Percentiles rank a stretch among this genome's conserved stretches.
Evolutionary conservation across 2,888 invertebrate genomes (phyloP).

Genomic region (Argyresthia goedartella): DNA sequence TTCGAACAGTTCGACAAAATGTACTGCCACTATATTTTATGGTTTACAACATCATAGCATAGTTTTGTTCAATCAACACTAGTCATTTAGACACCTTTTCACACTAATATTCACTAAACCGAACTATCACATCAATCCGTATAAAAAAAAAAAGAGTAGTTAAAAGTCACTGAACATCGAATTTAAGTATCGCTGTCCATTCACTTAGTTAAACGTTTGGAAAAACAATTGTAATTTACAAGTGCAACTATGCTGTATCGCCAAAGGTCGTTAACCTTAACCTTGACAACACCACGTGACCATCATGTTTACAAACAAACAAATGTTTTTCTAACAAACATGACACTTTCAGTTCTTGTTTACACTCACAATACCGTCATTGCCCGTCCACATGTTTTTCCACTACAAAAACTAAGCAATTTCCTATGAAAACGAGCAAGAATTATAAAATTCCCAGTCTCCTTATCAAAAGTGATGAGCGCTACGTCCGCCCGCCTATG

Average conservation of each 20-base stretch:
- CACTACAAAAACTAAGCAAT: conserved; percentile 4
- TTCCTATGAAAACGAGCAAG: background rate
- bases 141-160: background rate
- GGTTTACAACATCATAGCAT: too few relatives aligned
- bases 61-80: too few relatives aligned
- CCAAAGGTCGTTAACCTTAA: conserved; percentile 15
- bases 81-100: background rate
- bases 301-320: conserved; percentile 15
- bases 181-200: background rate
- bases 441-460: background rate
- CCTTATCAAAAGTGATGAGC: conserved; percentile 1
- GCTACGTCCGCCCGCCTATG: conserved; percentile 10
- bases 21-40: background rate
- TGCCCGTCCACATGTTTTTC: too few relatives aligned
- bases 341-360: background rate
- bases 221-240: background rate
- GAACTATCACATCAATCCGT: background rate
- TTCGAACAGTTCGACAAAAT: background rate
- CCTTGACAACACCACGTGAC: conserved; percentile 20
- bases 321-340: background rate
- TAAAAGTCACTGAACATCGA: background rate
- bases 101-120: too few relatives aligned
- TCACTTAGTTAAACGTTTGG: background rate
- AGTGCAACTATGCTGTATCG: conserved; percentile 6
- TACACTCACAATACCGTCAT: conserved; percentile 1